Evolutionary conservation across 1,140 invertebrate genomes (phyloP).

Genomic region (Drosophila serrata): DNA sequence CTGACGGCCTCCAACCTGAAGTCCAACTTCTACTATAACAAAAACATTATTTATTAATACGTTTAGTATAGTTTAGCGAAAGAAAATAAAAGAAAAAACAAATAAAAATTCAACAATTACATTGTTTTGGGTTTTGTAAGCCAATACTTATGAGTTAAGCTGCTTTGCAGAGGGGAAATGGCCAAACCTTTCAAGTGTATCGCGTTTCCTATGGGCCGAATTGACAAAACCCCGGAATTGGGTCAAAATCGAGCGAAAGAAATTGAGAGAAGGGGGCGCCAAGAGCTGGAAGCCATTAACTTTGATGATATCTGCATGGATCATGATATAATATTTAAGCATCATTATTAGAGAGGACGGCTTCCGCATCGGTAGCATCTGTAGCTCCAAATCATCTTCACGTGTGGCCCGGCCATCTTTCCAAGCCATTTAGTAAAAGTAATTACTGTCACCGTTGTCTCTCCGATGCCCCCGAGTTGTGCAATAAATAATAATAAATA

Average conservation of each 20-base stretch:
- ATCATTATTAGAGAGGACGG: conserved; percentile 52
- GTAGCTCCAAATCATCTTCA: conserved; percentile 57
- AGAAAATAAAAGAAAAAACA: conserved; percentile 11
- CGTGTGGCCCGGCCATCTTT: conserved; percentile 50
- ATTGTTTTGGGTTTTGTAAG: conserved; percentile 10
- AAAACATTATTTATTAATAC: conserved; percentile 85
- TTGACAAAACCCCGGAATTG: conserved; percentile 48
- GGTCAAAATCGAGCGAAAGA: conserved; percentile 48
- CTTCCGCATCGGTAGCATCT: conserved; percentile 49
- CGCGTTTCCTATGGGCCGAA: conserved; percentile 45
- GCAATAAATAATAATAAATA: conserved; percentile 68
- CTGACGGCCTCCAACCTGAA: conserved; percentile 76
- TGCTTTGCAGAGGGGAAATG: conserved; percentile 30
- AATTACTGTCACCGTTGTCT: conserved; percentile 71
- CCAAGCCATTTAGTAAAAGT: conserved; percentile 66
- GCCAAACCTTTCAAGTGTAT: conserved; percentile 48
- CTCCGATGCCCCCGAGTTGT: conserved; percentile 43
- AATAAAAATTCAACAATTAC: conserved; percentile 3
- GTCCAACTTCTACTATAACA: conserved; percentile 82
- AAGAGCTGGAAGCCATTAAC: conserved; percentile 33
- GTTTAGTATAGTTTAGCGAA: conserved; percentile 43
- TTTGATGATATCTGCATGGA: conserved; percentile 52
- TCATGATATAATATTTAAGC: conserved; percentile 61
- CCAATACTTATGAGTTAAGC: conserved; percentile 21
- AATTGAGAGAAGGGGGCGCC: conserved; percentile 29